phyloP scores from a whole-genome alignment of 2,113 vertebrate genomes.

The Mormoops blainvillei region DNA sequence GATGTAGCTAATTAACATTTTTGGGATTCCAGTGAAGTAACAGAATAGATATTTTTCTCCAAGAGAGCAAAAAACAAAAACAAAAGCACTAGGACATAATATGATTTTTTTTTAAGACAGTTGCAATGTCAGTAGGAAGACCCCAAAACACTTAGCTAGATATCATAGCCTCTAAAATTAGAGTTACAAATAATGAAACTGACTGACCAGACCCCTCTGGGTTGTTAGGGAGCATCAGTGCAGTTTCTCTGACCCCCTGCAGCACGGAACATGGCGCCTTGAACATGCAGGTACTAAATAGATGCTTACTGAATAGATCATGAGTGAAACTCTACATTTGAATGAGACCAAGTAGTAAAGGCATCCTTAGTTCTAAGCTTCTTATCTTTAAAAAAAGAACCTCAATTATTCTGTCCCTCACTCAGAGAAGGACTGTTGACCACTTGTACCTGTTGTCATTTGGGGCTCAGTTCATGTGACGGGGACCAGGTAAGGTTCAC shows the following conservation, averaged over 20 bases:
- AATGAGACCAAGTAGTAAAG: neutral
- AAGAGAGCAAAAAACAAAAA: neutral
- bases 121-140: neutral
- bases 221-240: too few relatives aligned
- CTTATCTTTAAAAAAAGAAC: neutral
- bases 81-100: neutral
- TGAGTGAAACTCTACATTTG: neutral
- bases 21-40: neutral
- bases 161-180: neutral
- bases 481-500: neutral
- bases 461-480: neutral
- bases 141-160: neutral
- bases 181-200: neutral
- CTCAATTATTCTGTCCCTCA: neutral
- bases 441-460: neutral
- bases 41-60: constrained; percentile 4
- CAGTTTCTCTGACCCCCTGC: neutral
- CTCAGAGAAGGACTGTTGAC: neutral
- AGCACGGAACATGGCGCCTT: neutral
- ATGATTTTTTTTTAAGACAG: constrained; percentile 35
- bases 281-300: neutral
- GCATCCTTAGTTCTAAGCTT: neutral
- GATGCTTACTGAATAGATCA: neutral
- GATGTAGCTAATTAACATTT: constrained; percentile 14
- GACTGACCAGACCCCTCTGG: neutral